Conservation (phyloP, 2,797 vertebrate genomes). For the Epinephelus malabaricus region DNA sequence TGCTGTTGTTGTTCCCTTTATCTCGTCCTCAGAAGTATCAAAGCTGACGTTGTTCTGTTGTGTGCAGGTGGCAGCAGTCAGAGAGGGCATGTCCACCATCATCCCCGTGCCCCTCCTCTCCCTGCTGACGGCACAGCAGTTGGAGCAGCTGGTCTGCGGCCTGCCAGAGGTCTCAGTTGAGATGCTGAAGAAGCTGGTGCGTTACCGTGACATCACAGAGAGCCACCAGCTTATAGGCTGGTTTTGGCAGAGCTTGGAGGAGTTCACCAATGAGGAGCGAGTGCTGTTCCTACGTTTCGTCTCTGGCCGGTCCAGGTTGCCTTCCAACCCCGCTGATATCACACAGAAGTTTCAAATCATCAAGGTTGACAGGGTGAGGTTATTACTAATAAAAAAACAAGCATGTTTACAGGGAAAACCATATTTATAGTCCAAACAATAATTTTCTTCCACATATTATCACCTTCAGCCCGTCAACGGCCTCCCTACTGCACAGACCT, state of each 20-base stretch:
- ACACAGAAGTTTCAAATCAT: slow-evolving; percentile 90
- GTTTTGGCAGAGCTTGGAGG: slow-evolving; percentile 90
- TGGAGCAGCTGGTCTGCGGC: slow-evolving; percentile 90
- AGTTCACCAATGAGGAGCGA: slow-evolving; percentile 90
- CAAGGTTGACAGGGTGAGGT: slow-evolving; percentile 89
- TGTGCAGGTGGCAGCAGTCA: slow-evolving; percentile 86
- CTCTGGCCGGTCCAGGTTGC: slow-evolving; percentile 87
- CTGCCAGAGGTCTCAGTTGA: slow-evolving; percentile 89
- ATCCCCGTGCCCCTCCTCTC: slow-evolving; percentile 89
- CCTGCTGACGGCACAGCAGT: slow-evolving; percentile 88
- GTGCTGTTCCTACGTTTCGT: slow-evolving; percentile 90
- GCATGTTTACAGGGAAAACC: too few relatives aligned
- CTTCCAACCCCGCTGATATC: slow-evolving; percentile 88
- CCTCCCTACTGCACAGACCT: slow-evolving; percentile 90
- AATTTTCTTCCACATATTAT: neutral
- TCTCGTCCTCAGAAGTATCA: slow-evolving; percentile 58
- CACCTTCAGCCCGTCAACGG: slow-evolving; percentile 85
- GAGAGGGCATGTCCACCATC: slow-evolving; percentile 90
- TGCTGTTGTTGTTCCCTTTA: slow-evolving; percentile 38
- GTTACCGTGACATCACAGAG: slow-evolving; percentile 88
- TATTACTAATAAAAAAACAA: neutral
- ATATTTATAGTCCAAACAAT: neutral
- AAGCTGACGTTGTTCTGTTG: slow-evolving; percentile 63
- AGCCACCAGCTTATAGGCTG: slow-evolving; percentile 88
- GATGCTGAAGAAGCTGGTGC: slow-evolving; percentile 89